A percentile compares a stretch with the other conserved stretches of the same genome.
phyloP scores from a whole-genome alignment of 2,888 invertebrate genomes.

The Ornithoptera alexandrae region DNA sequence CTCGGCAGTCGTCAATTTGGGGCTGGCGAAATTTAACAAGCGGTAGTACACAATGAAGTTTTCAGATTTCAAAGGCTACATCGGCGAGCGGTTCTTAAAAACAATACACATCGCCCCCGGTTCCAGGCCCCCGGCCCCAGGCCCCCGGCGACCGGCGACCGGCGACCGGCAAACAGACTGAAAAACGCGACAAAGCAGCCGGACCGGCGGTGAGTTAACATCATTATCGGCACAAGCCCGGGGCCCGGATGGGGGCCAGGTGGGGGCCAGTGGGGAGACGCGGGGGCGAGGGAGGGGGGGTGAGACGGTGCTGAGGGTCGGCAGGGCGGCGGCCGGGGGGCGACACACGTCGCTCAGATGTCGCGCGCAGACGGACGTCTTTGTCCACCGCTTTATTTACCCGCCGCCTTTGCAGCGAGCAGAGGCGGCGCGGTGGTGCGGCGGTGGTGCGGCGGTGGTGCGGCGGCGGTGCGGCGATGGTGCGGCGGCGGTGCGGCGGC shows the following conservation, averaged over 20 bases:
- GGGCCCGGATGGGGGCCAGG: slow-evolving; percentile 38
- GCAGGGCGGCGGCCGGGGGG: slow-evolving; percentile 43
- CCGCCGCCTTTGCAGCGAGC: slow-evolving; percentile 55
- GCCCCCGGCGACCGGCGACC: slow-evolving; percentile 40
- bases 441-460: neutral
- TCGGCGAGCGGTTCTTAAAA: slow-evolving; percentile 20
- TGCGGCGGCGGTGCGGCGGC: slow-evolving; percentile 9
- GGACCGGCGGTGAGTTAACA: slow-evolving; percentile 75
- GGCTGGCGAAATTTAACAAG: too few species aligned
- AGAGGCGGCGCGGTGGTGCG: slow-evolving; percentile 57
- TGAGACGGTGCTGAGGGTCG: slow-evolving; percentile 41
- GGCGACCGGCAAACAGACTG: slow-evolving; percentile 55
- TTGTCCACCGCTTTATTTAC: slow-evolving; percentile 77
- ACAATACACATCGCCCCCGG: slow-evolving; percentile 27
- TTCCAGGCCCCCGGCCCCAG: slow-evolving; percentile 5
- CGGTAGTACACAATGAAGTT: neutral
- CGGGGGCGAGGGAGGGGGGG: slow-evolving; percentile 34
- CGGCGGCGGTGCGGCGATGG: neutral
- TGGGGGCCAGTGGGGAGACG: slow-evolving; percentile 10
- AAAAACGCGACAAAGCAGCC: slow-evolving; percentile 73
- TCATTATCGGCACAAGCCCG: slow-evolving; percentile 70
- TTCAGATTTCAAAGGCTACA: slow-evolving; percentile 14
- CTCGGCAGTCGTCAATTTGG: too few species aligned
- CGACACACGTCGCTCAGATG: slow-evolving; percentile 78
- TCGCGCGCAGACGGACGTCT: slow-evolving; percentile 78